A percentile compares a stretch with the other conserved stretches of the same genome.
Conservation (phyloP, 2,888 invertebrate genomes). For the Portevinia maculata region DNA sequence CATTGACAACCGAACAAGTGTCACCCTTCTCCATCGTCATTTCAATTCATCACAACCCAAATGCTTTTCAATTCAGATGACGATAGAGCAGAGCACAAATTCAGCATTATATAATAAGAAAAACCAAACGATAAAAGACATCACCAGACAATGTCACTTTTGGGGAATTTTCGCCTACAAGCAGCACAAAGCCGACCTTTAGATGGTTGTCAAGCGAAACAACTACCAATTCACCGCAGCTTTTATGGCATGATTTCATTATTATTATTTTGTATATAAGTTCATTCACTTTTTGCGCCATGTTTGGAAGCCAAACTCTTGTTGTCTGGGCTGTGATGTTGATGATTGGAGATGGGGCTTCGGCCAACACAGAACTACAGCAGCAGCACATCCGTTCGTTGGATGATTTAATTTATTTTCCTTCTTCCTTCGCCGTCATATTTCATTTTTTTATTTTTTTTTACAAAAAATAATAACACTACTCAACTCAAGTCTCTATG, state of each 20-base stretch:
- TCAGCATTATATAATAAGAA: conserved; percentile 34
- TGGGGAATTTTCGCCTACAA: conserved; percentile 47
- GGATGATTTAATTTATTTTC: conserved; percentile 68
- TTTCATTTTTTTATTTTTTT: conserved; percentile 23
- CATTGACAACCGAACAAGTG: conserved; percentile 31
- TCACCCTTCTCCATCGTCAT: conserved; percentile 23
- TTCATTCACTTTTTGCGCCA: conserved; percentile 58
- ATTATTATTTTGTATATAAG: conserved; percentile 51
- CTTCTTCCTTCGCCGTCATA: conserved; percentile 23
- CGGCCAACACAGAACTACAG: conserved; percentile 35
- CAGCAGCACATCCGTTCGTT: conserved; percentile 46
- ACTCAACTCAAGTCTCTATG: neutral
- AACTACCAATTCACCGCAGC: conserved; percentile 64
- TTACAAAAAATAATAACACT: neutral
- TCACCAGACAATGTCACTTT: conserved; percentile 63
- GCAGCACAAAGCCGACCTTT: conserved; percentile 9
- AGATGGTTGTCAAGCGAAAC: conserved; percentile 50
- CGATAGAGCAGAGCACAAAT: neutral
- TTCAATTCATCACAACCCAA: conserved; percentile 52
- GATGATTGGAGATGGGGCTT: conserved; percentile 54
- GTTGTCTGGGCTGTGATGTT: conserved; percentile 37
- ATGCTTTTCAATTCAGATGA: conserved; percentile 60
- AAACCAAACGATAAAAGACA: conserved; percentile 14
- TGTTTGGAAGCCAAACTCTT: neutral
- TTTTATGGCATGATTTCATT: conserved; percentile 67